Conservation (phyloP, 2,888 invertebrate genomes). For the Boloria selene region DNA sequence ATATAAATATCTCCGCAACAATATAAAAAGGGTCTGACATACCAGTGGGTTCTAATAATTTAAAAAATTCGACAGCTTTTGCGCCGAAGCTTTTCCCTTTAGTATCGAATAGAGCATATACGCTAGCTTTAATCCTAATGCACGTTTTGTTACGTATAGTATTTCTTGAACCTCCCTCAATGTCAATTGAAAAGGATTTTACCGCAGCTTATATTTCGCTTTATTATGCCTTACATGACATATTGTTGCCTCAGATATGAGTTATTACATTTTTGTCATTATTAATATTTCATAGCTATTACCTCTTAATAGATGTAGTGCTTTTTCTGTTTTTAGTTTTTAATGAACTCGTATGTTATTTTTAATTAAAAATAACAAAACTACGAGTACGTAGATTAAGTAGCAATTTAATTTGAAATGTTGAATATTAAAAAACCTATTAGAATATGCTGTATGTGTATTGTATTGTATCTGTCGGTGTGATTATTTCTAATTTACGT, state of each 20-base stretch:
- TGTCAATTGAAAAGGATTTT: slow-evolving; percentile 13
- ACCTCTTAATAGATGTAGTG: no score
- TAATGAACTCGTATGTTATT: no score
- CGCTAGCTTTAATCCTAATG: slow-evolving; percentile 13
- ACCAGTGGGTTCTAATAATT: slow-evolving; percentile 7
- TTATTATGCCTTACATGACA: slow-evolving; percentile 7
- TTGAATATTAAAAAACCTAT: no score
- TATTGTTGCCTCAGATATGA: slow-evolving; percentile 6
- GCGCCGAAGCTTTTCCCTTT: not conserved
- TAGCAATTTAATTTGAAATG: no score
- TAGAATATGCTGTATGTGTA: no score
- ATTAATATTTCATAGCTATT: no score
- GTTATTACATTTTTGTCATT: not conserved
- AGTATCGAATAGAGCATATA: slow-evolving; percentile 10
- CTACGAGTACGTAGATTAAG: no score
- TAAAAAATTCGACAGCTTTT: not conserved
- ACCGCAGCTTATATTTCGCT: slow-evolving; percentile 13
- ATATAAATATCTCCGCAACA: not conserved
- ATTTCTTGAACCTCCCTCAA: slow-evolving; percentile 24
- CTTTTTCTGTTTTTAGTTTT: no score
- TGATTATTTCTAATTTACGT: no score
- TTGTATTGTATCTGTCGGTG: no score
- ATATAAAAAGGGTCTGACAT: not conserved
- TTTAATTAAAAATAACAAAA: no score
- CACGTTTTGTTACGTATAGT: slow-evolving; percentile 11